phyloP scores from a whole-genome alignment of 2,113 vertebrate species.

The Hystrix cristata region DNA sequence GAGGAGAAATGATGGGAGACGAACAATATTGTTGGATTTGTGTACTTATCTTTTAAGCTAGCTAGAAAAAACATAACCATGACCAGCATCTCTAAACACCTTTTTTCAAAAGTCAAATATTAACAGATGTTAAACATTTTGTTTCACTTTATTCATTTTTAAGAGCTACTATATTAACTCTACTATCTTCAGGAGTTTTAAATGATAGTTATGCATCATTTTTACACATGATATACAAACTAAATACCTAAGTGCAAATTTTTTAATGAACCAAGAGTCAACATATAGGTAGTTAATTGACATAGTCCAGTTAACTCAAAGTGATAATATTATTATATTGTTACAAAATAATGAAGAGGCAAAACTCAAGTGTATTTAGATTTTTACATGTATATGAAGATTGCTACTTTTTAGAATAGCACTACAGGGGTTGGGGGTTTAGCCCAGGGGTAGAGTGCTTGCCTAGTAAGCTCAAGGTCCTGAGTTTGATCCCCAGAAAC shows the following conservation, averaged over 20 bases:
- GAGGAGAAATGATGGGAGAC: not conserved
- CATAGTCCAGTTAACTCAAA: slow-evolving; percentile 19
- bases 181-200: not conserved
- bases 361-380: not conserved
- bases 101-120: slow-evolving; percentile 45
- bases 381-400: not conserved
- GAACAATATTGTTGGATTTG: not conserved
- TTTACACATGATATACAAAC: not conserved
- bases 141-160: not conserved
- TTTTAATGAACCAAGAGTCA: slow-evolving; percentile 45
- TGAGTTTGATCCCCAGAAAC: too few relatives aligned
- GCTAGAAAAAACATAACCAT: not conserved
- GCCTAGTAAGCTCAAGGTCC: too few relatives aligned
- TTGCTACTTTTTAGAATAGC: not conserved
- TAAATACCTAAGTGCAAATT: not conserved
- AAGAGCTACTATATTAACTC: not conserved
- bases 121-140: not conserved
- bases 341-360: slow-evolving; percentile 25
- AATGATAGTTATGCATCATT: not conserved
- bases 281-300: slow-evolving; percentile 30
- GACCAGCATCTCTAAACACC: not conserved
- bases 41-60: not conserved
- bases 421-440: too few relatives aligned
- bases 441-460: too few relatives aligned
- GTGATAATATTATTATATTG: not conserved